Percentiles rank a stretch among this genome's conserved stretches.
phyloP scores from a whole-genome alignment of 2,888 invertebrate genomes.

The Synergus itoensis region DNA sequence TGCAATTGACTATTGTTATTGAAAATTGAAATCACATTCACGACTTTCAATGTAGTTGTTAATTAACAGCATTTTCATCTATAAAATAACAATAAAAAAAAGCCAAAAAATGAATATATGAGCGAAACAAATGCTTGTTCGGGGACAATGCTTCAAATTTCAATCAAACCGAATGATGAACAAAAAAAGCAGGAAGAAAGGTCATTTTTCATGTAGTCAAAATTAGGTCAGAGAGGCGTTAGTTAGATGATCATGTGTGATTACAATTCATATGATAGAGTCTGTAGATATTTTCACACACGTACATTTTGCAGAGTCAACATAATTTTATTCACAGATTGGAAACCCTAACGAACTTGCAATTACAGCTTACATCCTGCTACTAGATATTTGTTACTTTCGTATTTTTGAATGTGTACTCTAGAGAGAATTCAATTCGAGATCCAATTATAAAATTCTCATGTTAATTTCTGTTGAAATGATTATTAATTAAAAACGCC shows the following conservation, averaged over 20 bases:
- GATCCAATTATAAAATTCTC: background rate
- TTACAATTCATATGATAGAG: constrained; percentile 5
- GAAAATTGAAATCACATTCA: no score
- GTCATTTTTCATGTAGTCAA: background rate
- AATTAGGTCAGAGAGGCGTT: constrained; percentile 9
- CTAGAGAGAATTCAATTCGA: background rate
- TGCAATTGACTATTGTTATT: no score
- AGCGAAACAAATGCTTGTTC: background rate
- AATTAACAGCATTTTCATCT: background rate
- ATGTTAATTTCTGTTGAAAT: background rate
- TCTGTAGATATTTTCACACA: background rate
- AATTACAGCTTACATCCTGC: background rate
- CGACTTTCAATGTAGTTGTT: no score
- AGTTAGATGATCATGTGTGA: constrained; percentile 25
- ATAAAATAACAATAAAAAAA: background rate
- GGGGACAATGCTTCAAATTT: constrained; percentile 36
- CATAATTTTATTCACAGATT: constrained; percentile 19
- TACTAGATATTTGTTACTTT: background rate
- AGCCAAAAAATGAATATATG: background rate
- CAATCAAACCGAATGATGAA: constrained; percentile 47
- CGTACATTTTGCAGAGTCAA: constrained; percentile 8
- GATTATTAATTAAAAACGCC: background rate
- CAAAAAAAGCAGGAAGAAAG: constrained; percentile 2
- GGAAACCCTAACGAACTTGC: constrained; percentile 21
- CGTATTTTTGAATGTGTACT: background rate